Base-by-base conservation (phyloP, 2,797 vertebrate genomes). In the Nannoperca australis region DNA sequence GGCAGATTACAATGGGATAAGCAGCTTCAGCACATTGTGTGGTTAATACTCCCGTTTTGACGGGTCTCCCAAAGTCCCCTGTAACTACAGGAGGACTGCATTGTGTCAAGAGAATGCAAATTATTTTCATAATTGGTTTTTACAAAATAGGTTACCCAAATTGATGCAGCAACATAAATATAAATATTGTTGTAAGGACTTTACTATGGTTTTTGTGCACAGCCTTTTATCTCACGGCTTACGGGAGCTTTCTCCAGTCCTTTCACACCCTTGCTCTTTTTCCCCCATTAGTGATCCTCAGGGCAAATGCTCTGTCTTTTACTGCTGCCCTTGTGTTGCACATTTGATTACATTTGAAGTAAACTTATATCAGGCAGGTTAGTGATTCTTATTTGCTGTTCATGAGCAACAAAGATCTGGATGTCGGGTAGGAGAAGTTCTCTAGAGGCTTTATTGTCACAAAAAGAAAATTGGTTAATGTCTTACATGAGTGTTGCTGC, bases 1-100 rank as follows among this genome's bases (percentile, higher is more conserved):
- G 91, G 88, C 93, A 94, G 91, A 94, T 93, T 92, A 94, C 92
- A 92, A 92, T 88, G 81, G 88, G 89, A 89, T 88, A 90, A 92
- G 85, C 86, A 85, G 91, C 79, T 82, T 88, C 85, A 42, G 84
- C 84, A 82, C 82, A 88, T 86, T 92, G 86, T 92, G 86, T 74
- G 86, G 82, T 88, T 90, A 88, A 90, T 85, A 81, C 79, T 85
- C 76, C n/a, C 78, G 24, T 84, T 78, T 81, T 78, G 76, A 83
- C 34, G 50, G 61, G 84, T 81, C 76, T 83, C 53, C 49, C 22
- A n/a, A 69, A 62, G 74, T 82, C 59, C 34, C 59, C 67, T 27
- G 40, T 50, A 67, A 76, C 63, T 40, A 63, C 60, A 86, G 17
- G 40, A 63, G 47, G 75, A 42, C 50, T 75, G 34, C 32, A 42